These are phyloP conservation scores for Ammodramus savannarum DNA, from an alignment of 2,113 vertebrate species.

Conservation along the genomic window DNA sequence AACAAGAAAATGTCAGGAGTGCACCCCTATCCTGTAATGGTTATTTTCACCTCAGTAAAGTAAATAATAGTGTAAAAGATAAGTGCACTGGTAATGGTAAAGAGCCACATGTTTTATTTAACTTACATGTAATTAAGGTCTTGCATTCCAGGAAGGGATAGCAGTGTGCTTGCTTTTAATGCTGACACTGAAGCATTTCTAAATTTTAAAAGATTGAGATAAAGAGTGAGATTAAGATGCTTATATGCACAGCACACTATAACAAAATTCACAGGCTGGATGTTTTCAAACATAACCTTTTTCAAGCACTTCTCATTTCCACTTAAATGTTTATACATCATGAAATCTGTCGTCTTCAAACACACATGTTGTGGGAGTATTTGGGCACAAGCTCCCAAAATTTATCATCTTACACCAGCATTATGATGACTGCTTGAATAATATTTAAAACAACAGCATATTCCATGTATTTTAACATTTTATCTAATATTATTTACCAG, in stretches of 20 bases:
- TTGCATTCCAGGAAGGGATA: not conserved
- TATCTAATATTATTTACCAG: not conserved
- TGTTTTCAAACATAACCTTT: not conserved
- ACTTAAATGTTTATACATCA: slow-evolving; percentile 1
- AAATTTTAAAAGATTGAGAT: not conserved
- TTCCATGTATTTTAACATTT: not conserved
- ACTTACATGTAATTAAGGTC: no score
- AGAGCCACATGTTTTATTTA: no score
- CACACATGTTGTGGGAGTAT: not conserved
- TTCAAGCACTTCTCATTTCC: not conserved
- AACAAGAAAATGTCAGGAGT: not conserved
- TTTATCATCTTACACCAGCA: not conserved
- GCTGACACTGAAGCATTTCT: not conserved
- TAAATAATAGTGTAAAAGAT: not conserved
- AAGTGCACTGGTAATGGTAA: not conserved
- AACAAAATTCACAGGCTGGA: not conserved
- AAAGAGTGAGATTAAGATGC: not conserved
- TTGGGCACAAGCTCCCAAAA: not conserved
- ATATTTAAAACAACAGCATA: not conserved
- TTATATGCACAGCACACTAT: not conserved
- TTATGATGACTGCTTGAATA: not conserved
- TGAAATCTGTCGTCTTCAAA: not conserved
- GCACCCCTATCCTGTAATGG: not conserved
- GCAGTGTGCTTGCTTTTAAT: not conserved
- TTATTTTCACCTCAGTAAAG: not conserved